Percentiles rank a stretch among this genome's conserved stretches.
Evolutionary conservation across 1,140 invertebrate genomes (phyloP).

Genomic region (Aphelenchoides fujianensis): DNA sequence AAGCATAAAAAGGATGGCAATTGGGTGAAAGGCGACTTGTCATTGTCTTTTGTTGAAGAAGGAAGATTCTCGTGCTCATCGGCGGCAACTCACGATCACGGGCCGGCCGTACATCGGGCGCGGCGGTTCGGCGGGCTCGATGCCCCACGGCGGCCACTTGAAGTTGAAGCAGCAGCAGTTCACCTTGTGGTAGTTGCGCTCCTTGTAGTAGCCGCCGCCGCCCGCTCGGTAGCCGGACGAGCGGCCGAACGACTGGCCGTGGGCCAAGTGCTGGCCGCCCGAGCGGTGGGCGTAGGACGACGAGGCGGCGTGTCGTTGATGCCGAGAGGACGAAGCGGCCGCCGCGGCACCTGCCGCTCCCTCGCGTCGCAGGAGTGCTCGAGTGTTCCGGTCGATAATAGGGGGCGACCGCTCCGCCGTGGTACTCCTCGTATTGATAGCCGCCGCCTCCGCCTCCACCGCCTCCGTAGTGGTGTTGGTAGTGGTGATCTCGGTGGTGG

Average conservation of each 20-base stretch:
- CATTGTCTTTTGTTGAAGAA: too few relatives aligned
- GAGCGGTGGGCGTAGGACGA: neutral
- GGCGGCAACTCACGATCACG: too few relatives aligned
- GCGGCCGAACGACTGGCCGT: neutral
- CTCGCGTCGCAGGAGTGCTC: neutral
- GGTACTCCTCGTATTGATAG: neutral
- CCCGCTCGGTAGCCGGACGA: neutral
- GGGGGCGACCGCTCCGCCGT: constrained; percentile 3
- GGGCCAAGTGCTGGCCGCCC: neutral
- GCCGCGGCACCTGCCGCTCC: too few relatives aligned
- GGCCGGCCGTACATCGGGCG: neutral
- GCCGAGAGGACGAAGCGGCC: neutral
- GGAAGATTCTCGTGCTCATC: too few relatives aligned
- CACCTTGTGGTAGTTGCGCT: constrained; percentile 8
- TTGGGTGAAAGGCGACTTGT: too few relatives aligned
- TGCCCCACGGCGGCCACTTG: constrained; percentile 4
- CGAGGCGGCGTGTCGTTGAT: constrained; percentile 2
- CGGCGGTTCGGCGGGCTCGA: neutral
- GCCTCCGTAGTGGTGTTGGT: neutral
- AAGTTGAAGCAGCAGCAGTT: constrained; percentile 5
- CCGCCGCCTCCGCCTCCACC: neutral
- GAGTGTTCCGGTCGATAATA: constrained; percentile 4
- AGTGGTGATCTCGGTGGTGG: neutral
- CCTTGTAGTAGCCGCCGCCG: constrained; percentile 4
- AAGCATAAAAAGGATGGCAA: too few relatives aligned